Percentiles rank a stretch among this genome's conserved stretches.
phyloP scores from a whole-genome alignment of 2,797 vertebrate species.

The Thunnus albacares region DNA sequence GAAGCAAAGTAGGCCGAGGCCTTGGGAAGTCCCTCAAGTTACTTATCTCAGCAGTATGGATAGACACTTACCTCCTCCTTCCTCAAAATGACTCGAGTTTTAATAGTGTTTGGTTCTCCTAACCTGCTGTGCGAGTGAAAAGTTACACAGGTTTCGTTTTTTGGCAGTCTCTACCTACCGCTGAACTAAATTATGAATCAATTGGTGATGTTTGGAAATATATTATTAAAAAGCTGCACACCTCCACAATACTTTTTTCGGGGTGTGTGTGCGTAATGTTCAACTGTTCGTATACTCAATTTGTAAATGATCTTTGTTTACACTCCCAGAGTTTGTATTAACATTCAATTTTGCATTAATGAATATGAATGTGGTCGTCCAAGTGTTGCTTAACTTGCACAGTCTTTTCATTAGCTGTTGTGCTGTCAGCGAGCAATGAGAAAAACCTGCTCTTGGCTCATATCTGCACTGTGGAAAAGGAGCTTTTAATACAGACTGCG shows the following conservation, averaged over 20 bases:
- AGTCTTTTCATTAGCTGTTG: slow-evolving; percentile 61
- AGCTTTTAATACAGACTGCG: slow-evolving; percentile 42
- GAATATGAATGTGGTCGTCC: slow-evolving; percentile 71
- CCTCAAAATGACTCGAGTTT: slow-evolving; percentile 60
- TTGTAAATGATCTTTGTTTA: slow-evolving; percentile 72
- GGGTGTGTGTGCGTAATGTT: slow-evolving; percentile 5
- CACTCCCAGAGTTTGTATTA: slow-evolving; percentile 58
- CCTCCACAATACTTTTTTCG: slow-evolving; percentile 36
- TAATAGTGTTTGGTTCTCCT: slow-evolving; percentile 63
- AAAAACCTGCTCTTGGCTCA: slow-evolving; percentile 20
- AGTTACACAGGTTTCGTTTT: slow-evolving; percentile 57
- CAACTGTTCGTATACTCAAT: slow-evolving; percentile 49
- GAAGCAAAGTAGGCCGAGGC: slow-evolving; percentile 79
- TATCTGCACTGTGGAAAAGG: slow-evolving; percentile 31
- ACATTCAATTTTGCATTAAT: slow-evolving; percentile 71
- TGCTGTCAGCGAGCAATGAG: slow-evolving; percentile 44
- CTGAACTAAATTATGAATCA: slow-evolving; percentile 68
- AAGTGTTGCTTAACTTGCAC: slow-evolving; percentile 65
- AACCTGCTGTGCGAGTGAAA: slow-evolving; percentile 63
- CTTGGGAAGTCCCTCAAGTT: slow-evolving; percentile 79
- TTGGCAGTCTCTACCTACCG: slow-evolving; percentile 40
- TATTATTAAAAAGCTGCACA: slow-evolving; percentile 59
- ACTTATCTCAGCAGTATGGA: slow-evolving; percentile 74
- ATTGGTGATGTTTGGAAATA: slow-evolving; percentile 66
- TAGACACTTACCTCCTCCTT: slow-evolving; percentile 59